Percentiles rank a stretch among this genome's conserved stretches.
phyloP scores from a whole-genome alignment of 2,797 vertebrate species.

The Lindbergichthys nudifrons region DNA sequence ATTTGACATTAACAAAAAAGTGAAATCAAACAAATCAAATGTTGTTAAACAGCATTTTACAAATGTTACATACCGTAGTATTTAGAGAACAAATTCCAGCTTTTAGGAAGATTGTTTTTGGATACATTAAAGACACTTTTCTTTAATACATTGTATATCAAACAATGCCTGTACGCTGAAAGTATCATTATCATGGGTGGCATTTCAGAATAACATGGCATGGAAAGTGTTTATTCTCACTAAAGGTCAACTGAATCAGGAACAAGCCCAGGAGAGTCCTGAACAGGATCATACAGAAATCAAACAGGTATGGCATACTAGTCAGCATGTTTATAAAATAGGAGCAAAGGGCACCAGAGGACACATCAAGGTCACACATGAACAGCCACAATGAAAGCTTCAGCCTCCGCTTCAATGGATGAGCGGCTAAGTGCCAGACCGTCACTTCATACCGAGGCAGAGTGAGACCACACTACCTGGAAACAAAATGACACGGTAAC shows the following conservation, averaged over 20 bases:
- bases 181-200: neutral
- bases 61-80: neutral
- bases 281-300: slow-evolving; percentile 9
- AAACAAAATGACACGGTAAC: slow-evolving; percentile 48
- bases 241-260: slow-evolving; percentile 2
- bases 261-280: neutral
- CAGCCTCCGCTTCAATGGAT: slow-evolving; percentile 31
- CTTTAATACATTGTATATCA: neutral
- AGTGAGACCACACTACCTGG: slow-evolving; percentile 51
- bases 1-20: neutral
- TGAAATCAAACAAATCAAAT: neutral
- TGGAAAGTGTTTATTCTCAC: neutral
- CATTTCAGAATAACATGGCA: neutral
- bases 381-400: slow-evolving; percentile 51
- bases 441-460: slow-evolving; percentile 40
- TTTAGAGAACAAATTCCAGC: neutral
- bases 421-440: slow-evolving; percentile 53
- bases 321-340: slow-evolving; percentile 22
- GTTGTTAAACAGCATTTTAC: neutral
- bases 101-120: slow-evolving; percentile 7
- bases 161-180: neutral
- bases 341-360: slow-evolving; percentile 44
- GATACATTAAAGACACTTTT: neutral
- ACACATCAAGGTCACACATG: slow-evolving; percentile 61
- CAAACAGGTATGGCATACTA: slow-evolving; percentile 10